phyloP scores from a whole-genome alignment of 2,797 vertebrate genomes.

The Alcedo quadribrachys region DNA sequence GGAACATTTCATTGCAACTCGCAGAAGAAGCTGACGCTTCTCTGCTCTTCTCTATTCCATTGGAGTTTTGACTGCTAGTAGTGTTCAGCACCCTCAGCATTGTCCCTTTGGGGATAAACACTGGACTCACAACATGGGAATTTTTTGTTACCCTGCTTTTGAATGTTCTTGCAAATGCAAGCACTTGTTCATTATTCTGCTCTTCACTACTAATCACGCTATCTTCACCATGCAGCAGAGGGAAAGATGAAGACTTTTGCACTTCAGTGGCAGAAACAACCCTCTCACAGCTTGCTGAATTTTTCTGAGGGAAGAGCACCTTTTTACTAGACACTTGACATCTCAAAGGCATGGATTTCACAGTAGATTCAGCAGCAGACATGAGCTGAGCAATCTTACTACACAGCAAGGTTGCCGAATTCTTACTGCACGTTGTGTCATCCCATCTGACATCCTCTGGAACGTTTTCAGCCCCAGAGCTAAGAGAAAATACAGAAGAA shows the following conservation, averaged over 20 bases:
- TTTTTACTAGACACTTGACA: constrained; percentile 18
- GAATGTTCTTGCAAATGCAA: background rate
- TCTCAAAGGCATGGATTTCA: constrained; percentile 53
- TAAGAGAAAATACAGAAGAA: constrained; percentile 94
- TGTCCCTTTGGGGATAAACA: constrained; percentile 80
- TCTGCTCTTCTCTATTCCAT: background rate
- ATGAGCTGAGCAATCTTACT: constrained; percentile 77
- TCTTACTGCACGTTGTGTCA: constrained; percentile 56
- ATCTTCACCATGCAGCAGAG: background rate
- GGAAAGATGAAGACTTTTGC: background rate
- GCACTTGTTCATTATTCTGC: background rate
- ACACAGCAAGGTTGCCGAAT: constrained; percentile 69
- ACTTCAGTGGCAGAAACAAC: background rate
- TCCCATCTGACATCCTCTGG: constrained; percentile 76
- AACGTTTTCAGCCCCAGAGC: constrained; percentile 72
- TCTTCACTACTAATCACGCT: background rate
- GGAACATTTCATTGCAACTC: constrained; percentile 50
- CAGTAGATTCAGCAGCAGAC: constrained; percentile 64
- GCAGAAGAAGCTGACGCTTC: constrained; percentile 8
- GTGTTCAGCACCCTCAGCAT: constrained; percentile 78
- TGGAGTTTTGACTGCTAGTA: constrained; percentile 31
- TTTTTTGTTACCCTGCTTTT: constrained; percentile 61
- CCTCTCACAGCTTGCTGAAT: background rate
- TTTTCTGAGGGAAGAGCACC: background rate
- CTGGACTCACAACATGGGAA: constrained; percentile 63